phyloP scores from a whole-genome alignment of 2,888 invertebrate genomes.

The Lepidochrysops patricia region DNA sequence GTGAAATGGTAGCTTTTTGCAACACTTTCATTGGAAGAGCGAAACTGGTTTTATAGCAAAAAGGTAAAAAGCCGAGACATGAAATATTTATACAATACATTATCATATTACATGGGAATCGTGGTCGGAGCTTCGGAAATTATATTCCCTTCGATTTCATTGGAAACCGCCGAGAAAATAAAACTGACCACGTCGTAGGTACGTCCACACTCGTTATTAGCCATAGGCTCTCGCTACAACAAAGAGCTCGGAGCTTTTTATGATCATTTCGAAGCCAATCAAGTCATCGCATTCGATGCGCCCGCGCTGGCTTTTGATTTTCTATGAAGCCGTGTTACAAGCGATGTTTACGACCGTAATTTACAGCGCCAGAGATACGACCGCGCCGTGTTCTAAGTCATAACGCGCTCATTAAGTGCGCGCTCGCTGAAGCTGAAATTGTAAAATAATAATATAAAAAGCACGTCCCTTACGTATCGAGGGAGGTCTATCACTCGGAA shows the following conservation, averaged over 20 bases:
- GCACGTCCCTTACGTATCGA: background rate
- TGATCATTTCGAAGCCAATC: background rate
- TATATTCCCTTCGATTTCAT: slow-evolving; percentile 68
- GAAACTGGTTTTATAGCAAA: slow-evolving; percentile 61
- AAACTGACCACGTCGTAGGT: background rate
- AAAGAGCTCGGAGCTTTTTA: background rate
- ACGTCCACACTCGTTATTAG: background rate
- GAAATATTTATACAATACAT: slow-evolving; percentile 69
- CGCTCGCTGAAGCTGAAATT: background rate
- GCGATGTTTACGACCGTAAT: background rate
- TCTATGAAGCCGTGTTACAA: background rate
- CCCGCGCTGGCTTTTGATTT: background rate
- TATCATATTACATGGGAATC: slow-evolving; percentile 72
- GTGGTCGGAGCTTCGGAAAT: slow-evolving; percentile 69
- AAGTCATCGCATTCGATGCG: background rate
- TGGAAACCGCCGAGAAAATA: slow-evolving; percentile 38
- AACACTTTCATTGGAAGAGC: slow-evolving; percentile 42
- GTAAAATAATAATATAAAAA: background rate
- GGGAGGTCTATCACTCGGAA: background rate
- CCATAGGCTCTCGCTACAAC: background rate
- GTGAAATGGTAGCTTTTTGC: slow-evolving; percentile 44
- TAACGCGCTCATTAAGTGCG: background rate
- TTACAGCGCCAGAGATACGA: background rate
- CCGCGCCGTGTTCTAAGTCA: background rate
- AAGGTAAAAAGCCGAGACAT: slow-evolving; percentile 62